Conservation (phyloP, 1,140 invertebrate species). For the Drosophila navojoa region DNA sequence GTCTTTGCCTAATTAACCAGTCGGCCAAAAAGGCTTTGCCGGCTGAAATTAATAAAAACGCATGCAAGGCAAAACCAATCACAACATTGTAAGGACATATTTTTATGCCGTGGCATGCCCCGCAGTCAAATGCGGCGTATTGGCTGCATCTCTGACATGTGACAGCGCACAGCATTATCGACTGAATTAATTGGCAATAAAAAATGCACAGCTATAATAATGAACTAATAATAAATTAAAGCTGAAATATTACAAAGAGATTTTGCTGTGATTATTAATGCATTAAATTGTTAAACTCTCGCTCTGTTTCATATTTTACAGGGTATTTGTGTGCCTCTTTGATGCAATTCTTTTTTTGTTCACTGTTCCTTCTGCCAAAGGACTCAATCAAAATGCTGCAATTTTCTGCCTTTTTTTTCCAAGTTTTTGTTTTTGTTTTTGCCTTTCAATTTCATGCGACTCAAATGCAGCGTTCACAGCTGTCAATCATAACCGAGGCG, state of each 20-base stretch:
- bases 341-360: neutral
- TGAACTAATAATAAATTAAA: constrained; percentile 17
- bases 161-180: constrained; percentile 9
- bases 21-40: constrained; percentile 34
- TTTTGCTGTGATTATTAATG: neutral
- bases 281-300: neutral
- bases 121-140: constrained; percentile 7
- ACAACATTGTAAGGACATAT: constrained; percentile 52
- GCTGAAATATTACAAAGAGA: neutral
- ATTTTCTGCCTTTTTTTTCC: constrained; percentile 6
- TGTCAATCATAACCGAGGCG: constrained; percentile 46
- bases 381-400: constrained; percentile 49
- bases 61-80: constrained; percentile 64
- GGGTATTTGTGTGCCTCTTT: constrained; percentile 15
- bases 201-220: neutral
- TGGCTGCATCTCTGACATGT: neutral
- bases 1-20: constrained; percentile 68
- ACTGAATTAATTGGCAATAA: constrained; percentile 18
- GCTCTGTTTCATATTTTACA: neutral
- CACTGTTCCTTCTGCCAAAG: neutral
- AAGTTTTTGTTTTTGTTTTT: constrained; percentile 1
- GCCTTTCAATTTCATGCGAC: constrained; percentile 46
- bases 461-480: constrained; percentile 54
- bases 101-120: constrained; percentile 24
- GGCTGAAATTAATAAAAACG: constrained; percentile 49